phyloP scores from a whole-genome alignment of 2,797 vertebrate species.

The Typhlichthys subterraneus region DNA sequence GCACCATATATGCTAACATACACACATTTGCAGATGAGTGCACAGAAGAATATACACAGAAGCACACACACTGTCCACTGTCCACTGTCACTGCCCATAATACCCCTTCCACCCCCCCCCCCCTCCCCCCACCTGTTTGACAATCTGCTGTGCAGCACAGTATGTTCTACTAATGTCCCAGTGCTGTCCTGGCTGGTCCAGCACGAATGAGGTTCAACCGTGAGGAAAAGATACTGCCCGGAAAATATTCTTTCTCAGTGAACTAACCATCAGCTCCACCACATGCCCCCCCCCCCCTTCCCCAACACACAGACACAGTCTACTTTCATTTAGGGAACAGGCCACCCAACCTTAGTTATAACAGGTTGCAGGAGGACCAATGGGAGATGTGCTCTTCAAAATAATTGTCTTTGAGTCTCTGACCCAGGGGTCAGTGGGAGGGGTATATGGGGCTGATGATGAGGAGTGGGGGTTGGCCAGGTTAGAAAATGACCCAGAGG shows the following conservation, averaged over 20 bases:
- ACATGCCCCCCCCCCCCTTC: not conserved
- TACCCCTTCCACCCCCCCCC: not conserved
- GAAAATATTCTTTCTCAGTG: no score
- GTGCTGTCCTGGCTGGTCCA: no score
- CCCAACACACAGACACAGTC: conserved; percentile 10
- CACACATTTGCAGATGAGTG: not conserved
- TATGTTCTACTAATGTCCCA: no score
- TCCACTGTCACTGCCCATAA: not conserved
- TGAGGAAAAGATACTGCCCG: no score
- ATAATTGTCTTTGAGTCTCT: conserved; percentile 76
- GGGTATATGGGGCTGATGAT: conserved; percentile 76
- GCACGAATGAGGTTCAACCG: no score
- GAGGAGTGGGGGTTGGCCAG: conserved; percentile 64
- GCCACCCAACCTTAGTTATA: conserved; percentile 77
- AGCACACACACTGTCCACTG: no score
- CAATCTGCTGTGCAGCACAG: no score
- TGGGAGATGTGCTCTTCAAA: conserved; percentile 71
- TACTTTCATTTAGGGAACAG: conserved; percentile 72
- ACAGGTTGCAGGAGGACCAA: conserved; percentile 71
- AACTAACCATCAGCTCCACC: conserved; percentile 1
- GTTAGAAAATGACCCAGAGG: conserved; percentile 96
- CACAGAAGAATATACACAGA: no score
- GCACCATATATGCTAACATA: not conserved
- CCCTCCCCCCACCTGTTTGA: conserved; percentile 1
- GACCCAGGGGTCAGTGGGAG: conserved; percentile 65